Conservation (phyloP, 1,140 invertebrate species). For the Carcinoscorpius rotundicauda region DNA sequence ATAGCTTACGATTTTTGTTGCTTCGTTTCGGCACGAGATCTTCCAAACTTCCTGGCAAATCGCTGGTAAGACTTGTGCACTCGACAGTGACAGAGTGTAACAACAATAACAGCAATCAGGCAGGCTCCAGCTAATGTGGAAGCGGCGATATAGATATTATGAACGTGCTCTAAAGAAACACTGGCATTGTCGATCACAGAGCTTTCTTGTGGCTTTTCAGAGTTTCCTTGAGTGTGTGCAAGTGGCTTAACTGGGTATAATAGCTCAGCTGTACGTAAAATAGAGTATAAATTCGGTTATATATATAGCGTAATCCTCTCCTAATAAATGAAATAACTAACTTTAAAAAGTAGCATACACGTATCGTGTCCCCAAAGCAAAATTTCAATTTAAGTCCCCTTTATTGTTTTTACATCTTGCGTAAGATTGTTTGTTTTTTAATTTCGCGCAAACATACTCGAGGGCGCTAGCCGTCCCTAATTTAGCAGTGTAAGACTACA, state of each 20-base stretch:
- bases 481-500: too few species aligned
- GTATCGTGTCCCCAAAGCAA: too few species aligned
- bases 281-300: background rate
- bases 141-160: constrained; percentile 57
- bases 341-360: background rate
- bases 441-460: background rate
- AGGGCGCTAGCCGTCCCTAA: too few species aligned
- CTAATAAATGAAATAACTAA: background rate
- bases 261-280: background rate
- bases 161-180: constrained; percentile 41
- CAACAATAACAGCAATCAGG: constrained; percentile 51
- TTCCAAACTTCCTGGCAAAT: constrained; percentile 24
- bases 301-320: background rate
- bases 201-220: too few species aligned
- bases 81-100: constrained; percentile 53
- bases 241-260: constrained; percentile 13
- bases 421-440: background rate
- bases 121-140: constrained; percentile 54
- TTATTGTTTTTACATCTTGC: background rate
- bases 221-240: constrained; percentile 16
- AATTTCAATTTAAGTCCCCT: too few species aligned
- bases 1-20: constrained; percentile 20
- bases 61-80: constrained; percentile 52
- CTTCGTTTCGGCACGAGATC: constrained; percentile 19
- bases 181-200: too few species aligned